These are phyloP conservation scores for Microdon myrmicae DNA, from an alignment of 2,888 invertebrate genomes.

Conservation along the genomic window DNA sequence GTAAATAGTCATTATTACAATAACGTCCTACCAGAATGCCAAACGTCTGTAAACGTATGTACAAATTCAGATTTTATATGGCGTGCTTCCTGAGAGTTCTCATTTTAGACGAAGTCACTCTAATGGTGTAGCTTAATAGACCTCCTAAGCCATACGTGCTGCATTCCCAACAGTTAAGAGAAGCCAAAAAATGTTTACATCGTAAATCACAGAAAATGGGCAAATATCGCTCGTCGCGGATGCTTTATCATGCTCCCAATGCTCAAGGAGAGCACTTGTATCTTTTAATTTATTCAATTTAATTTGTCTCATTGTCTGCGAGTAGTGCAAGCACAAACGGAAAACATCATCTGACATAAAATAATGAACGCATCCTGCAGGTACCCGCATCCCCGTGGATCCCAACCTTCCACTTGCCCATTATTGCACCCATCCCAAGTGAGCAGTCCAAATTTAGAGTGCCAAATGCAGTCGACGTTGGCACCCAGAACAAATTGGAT, in stretches of 20 bases:
- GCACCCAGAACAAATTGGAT: slow-evolving; percentile 57
- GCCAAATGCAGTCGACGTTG: slow-evolving; percentile 21
- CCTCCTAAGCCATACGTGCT: slow-evolving; percentile 30
- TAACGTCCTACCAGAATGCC: too few species aligned
- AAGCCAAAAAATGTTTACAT: slow-evolving; percentile 34
- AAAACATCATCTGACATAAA: slow-evolving; percentile 47
- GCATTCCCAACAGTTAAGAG: slow-evolving; percentile 9
- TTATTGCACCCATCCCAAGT: slow-evolving; percentile 25
- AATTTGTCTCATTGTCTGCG: slow-evolving; percentile 48
- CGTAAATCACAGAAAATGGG: slow-evolving; percentile 38
- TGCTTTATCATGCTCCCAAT: slow-evolving; percentile 29
- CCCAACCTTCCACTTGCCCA: slow-evolving; percentile 38
- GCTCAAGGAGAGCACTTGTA: slow-evolving; percentile 33
- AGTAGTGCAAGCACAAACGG: slow-evolving; percentile 30
- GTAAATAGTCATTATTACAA: too few species aligned
- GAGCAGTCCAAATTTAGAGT: slow-evolving; percentile 46
- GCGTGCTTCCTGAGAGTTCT: too few species aligned
- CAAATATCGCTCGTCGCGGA: slow-evolving; percentile 7
- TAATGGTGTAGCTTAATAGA: slow-evolving; percentile 31
- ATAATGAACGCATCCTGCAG: slow-evolving; percentile 37
- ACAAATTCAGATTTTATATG: too few species aligned
- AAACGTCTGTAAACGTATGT: too few species aligned
- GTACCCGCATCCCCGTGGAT: slow-evolving; percentile 31
- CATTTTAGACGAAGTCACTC: too few species aligned
- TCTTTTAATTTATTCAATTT: slow-evolving; percentile 51